Base-by-base conservation (phyloP, 2,113 vertebrate species). In the Antechinus stuartii region DNA sequence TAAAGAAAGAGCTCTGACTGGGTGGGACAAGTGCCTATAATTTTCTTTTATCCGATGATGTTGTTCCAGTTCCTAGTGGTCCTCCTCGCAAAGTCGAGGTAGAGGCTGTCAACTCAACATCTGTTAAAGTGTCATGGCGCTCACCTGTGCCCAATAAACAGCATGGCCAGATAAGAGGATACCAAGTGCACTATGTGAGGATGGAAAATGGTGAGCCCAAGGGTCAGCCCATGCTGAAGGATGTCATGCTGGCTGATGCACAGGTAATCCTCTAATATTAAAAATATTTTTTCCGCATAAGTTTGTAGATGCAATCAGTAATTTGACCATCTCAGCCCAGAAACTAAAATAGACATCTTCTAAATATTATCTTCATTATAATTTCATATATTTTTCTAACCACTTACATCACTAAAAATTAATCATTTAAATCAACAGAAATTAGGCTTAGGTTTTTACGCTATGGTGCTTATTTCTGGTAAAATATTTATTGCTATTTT, bases 51-150 rank as follows among this genome's bases (percentile, higher is more conserved):
- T 99, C 99, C 99, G 98, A 99, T 99, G 99, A 98, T 99, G 99
- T 99, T 99, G 99, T 99, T 99, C 99, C 99, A 99, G 99, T 99
- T 99, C 99, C 99, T 99, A 99, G 99, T 97, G 99, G 99, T 99
- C 99, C 99, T 98, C 99, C 99, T 99, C 99, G 99, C 98, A 99
- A 99, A 99, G 99, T 99, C 98, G 99, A 99, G 99, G 99, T 99
- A 97, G 99, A 99, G 99, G 99, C 99, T 99, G 99, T 99, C 99
- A 99, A 99, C 99, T 99, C 99, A 96, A 99, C 99, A 98, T 99
- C 99, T 99, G 99, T 99, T 99, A 99, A 99, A 99, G 99, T 99
- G 97, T 99, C 99, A 92, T 99, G 99, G 99, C 99, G 99, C 97
- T 99, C 99, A 0, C 99, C 99, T 96, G 99, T 99, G 98, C 99